Conservation (phyloP, 1,140 invertebrate genomes). For the Pseudomyrmex dendroicus region DNA sequence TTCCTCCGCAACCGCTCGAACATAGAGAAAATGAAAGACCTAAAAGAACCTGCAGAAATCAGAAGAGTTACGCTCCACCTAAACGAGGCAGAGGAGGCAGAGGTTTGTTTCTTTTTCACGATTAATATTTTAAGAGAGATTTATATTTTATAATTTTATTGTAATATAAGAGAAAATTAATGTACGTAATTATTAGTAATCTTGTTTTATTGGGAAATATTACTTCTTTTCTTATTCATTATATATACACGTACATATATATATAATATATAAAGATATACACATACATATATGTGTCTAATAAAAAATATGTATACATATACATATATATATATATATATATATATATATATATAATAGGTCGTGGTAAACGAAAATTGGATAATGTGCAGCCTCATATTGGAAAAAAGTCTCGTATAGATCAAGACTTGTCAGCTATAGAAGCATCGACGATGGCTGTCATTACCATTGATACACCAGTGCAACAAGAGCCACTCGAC, state of each 20-base stretch:
- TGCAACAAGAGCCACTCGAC: slow-evolving; percentile 17
- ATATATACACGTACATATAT: no score
- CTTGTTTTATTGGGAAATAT: no score
- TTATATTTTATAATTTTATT: no score
- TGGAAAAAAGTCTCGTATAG: slow-evolving; percentile 76
- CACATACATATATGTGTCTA: neutral
- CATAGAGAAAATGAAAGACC: slow-evolving; percentile 81
- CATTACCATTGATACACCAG: slow-evolving; percentile 72
- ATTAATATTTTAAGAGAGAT: neutral
- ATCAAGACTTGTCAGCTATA: slow-evolving; percentile 79
- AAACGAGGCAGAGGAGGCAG: slow-evolving; percentile 81
- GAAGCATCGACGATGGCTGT: slow-evolving; percentile 79
- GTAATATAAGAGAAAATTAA: no score
- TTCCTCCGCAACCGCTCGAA: slow-evolving; percentile 62
- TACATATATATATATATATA: neutral
- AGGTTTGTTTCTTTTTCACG: slow-evolving; percentile 72
- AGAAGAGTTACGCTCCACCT: slow-evolving; percentile 84
- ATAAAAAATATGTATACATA: neutral
- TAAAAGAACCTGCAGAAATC: slow-evolving; percentile 82
- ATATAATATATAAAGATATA: no score
- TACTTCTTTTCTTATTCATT: no score
- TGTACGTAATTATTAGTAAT: no score
- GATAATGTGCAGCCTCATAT: slow-evolving; percentile 67
- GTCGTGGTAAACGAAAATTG: slow-evolving; percentile 83
- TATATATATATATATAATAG: slow-evolving; percentile 59